phyloP scores from a whole-genome alignment of 2,888 invertebrate species.

The Drosophila villosipedis region DNA sequence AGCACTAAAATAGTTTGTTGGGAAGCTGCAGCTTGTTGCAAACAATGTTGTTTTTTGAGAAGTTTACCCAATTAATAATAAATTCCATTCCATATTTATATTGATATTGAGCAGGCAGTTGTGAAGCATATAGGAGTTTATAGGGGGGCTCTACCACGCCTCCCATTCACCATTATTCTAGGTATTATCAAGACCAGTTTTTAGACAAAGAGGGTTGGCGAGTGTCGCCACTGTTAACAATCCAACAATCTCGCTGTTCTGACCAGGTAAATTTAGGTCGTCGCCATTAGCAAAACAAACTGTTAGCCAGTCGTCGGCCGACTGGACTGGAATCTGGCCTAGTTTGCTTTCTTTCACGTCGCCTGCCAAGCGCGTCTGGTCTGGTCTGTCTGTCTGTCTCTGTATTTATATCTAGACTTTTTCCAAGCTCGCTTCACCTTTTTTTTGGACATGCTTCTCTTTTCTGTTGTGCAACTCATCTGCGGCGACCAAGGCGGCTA shows the following conservation, averaged over 20 bases:
- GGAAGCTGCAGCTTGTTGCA: background rate
- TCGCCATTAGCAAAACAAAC: conserved; percentile 71
- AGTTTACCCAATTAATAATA: conserved; percentile 12
- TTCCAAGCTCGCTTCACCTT: conserved; percentile 46
- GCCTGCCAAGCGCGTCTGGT: conserved; percentile 54
- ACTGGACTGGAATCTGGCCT: conserved; percentile 76
- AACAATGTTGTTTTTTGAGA: background rate
- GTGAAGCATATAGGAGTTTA: background rate
- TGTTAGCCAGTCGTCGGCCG: conserved; percentile 63
- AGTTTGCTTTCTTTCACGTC: conserved; percentile 78
- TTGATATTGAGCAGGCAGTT: background rate
- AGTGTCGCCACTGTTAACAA: conserved; percentile 31
- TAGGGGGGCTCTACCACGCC: background rate
- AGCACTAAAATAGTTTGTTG: background rate
- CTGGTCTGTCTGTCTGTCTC: background rate
- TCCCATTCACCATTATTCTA: background rate
- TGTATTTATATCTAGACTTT: conserved; percentile 39
- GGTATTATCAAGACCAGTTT: conserved; percentile 10
- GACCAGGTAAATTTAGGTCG: conserved; percentile 53
- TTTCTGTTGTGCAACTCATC: conserved; percentile 59
- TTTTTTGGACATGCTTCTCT: conserved; percentile 45
- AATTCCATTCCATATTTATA: conserved; percentile 11
- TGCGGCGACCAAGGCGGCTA: background rate
- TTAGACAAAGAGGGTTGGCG: conserved; percentile 19
- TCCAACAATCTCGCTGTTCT: conserved; percentile 32